phyloP scores from a whole-genome alignment of 2,888 invertebrate genomes.

The Mythimna lalbum region DNA sequence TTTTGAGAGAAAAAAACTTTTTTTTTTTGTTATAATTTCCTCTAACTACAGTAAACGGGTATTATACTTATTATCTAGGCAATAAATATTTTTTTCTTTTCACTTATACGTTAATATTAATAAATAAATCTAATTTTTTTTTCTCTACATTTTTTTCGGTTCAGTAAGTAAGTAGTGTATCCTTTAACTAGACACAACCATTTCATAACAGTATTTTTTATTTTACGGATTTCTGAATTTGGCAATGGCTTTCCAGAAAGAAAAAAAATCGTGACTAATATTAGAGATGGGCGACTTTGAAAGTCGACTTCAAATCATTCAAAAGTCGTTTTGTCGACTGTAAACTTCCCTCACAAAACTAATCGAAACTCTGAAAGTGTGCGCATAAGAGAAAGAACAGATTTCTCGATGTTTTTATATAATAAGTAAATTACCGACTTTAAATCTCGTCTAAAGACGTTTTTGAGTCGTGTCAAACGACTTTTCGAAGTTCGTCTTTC shows the following conservation, averaged over 20 bases:
- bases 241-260: conserved; percentile 81
- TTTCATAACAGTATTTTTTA: conserved; percentile 83
- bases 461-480: conserved; percentile 55
- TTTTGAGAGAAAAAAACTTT: conserved; percentile 65
- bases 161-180: conserved; percentile 80
- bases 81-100: conserved; percentile 90
- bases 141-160: conserved; percentile 80
- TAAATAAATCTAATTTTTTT: conserved; percentile 87
- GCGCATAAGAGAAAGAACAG: conserved; percentile 64
- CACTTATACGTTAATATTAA: conserved; percentile 80
- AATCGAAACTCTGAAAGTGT: conserved; percentile 61
- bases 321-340: conserved; percentile 59
- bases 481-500: conserved; percentile 42
- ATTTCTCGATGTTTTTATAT: conserved; percentile 64
- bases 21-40: conserved; percentile 64
- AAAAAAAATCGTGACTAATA: conserved; percentile 69
- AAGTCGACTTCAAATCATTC: conserved; percentile 64
- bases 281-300: conserved; percentile 72
- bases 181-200: conserved; percentile 89
- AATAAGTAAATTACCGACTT: conserved; percentile 55
- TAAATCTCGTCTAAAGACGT: conserved; percentile 66
- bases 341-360: conserved; percentile 47
- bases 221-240: conserved; percentile 82
- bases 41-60: conserved; percentile 88
- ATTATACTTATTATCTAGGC: conserved; percentile 83